Evolutionary conservation across 1,140 invertebrate genomes (phyloP).

Genomic region (Drosophila bocqueti): DNA sequence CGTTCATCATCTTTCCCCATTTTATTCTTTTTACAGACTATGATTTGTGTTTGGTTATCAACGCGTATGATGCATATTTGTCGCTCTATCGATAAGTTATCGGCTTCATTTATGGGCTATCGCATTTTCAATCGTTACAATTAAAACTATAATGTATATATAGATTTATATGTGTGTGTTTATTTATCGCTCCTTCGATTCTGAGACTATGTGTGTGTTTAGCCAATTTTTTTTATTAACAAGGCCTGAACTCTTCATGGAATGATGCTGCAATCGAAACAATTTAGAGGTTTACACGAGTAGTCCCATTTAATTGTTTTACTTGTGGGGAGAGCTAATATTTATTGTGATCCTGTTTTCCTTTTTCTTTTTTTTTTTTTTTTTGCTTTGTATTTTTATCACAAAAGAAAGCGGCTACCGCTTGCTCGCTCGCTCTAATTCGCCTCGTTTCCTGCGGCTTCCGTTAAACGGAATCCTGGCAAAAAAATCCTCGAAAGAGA

Average conservation of each 20-base stretch:
- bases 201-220: slow-evolving; percentile 4
- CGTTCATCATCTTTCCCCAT: slow-evolving; percentile 45
- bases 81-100: slow-evolving; percentile 36
- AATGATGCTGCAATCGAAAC: slow-evolving; percentile 15
- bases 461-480: slow-evolving; percentile 29
- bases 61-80: slow-evolving; percentile 40
- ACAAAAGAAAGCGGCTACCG: slow-evolving; percentile 49
- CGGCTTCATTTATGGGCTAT: slow-evolving; percentile 28
- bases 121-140: slow-evolving; percentile 21
- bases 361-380: not conserved
- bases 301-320: not conserved
- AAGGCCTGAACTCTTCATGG: slow-evolving; percentile 16
- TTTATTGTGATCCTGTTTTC: slow-evolving; percentile 10
- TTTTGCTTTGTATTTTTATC: slow-evolving; percentile 27
- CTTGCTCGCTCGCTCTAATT: slow-evolving; percentile 28
- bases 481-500: not conserved
- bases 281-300: slow-evolving; percentile 6
- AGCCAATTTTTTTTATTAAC: slow-evolving; percentile 22
- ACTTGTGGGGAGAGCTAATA: slow-evolving; percentile 13
- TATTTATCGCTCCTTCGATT: slow-evolving; percentile 24
- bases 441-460: slow-evolving; percentile 13
- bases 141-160: slow-evolving; percentile 48
- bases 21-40: slow-evolving; percentile 57
- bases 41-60: slow-evolving; percentile 75
- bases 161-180: not conserved